These are phyloP conservation scores for Drosophila arizonae DNA, from an alignment of 1,140 invertebrate genomes.

Conservation along the genomic window DNA sequence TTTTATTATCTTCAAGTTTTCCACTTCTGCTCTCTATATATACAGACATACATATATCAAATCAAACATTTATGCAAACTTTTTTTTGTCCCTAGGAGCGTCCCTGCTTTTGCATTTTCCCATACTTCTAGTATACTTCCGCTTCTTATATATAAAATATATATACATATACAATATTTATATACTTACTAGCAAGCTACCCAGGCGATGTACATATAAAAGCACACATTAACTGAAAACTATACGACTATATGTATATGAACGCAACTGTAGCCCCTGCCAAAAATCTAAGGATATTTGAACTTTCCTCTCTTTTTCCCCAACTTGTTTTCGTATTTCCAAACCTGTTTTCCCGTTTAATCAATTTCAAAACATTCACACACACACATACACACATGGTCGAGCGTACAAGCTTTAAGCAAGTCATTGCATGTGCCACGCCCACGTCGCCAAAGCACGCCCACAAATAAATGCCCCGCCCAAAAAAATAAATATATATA, in stretches of 20 bases:
- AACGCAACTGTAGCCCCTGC: conserved; percentile 79
- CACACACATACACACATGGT: conserved; percentile 13
- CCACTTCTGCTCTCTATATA: conserved; percentile 27
- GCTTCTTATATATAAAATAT: conserved; percentile 35
- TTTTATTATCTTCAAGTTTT: background rate
- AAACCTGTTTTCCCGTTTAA: conserved; percentile 5
- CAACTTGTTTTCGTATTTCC: conserved; percentile 18
- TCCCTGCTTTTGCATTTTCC: conserved; percentile 22
- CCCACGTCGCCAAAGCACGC: conserved; percentile 28
- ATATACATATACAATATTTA: conserved; percentile 20
- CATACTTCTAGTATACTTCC: conserved; percentile 36
- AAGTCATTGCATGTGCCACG: conserved; percentile 75
- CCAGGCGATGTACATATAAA: conserved; percentile 77
- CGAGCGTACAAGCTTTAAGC: conserved; percentile 67
- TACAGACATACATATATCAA: conserved; percentile 12
- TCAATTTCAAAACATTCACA: conserved; percentile 30
- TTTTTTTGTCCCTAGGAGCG: conserved; percentile 43
- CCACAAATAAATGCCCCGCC: conserved; percentile 25
- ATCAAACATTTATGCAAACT: conserved; percentile 26
- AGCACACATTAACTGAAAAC: conserved; percentile 58
- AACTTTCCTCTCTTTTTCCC: conserved; percentile 23
- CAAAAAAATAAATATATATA: background rate
- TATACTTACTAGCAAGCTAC: conserved; percentile 77
- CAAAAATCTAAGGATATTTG: conserved; percentile 20
- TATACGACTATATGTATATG: conserved; percentile 63